Evolutionary conservation across 2,797 vertebrate genomes (phyloP), one percentile per base, ranked within the genome.

Genomic region (Falco naumanni): DNA sequence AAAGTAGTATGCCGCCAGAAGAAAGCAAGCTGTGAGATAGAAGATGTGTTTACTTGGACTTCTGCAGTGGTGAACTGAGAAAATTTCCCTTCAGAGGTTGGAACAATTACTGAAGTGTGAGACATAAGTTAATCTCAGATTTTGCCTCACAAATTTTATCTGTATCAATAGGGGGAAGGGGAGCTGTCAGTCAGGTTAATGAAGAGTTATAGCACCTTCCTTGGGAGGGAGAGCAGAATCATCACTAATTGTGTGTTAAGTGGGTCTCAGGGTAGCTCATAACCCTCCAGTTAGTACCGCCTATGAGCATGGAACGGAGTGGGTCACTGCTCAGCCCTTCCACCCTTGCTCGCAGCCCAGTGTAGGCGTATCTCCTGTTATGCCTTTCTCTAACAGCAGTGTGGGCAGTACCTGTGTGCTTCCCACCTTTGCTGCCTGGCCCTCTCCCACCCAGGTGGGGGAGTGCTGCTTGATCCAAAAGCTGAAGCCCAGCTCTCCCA

Each of bases 161-260:
- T 68, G 29, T 94, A 68, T 66, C 57, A 45, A 16, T 45, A 29
- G 50, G 48, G 72, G 88, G 50, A 88, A 90, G 16, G 33, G 50
- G 24, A 61, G 21, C 64, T 85, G 77, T 83, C 81, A 82, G 56
- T 92, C 87, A 88, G 41, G 82, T 70, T 90, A 90, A 94, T 56
- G 51, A 94, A 84, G 77, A 93, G n/a, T 86, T 95, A 6, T 9
- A 56, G 25, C 59, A 24, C 25, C 21, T 85, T 77, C 37, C 48
- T 74, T 84, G 37, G 8, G 48, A 88, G 26, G n/a, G 6, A 88
- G 51, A 82, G 51, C 20, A 79, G 60, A 69, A 70, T 91, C 31
- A 41, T 79, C 25, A 39, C 72, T 92, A 90, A 76, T 9, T 85
- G 78, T 51, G 64, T 51, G 19, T 48, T 80, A 76, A 89, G 60